Evolutionary conservation across 2,113 vertebrate genomes (phyloP).

Genomic region (Ia io): DNA sequence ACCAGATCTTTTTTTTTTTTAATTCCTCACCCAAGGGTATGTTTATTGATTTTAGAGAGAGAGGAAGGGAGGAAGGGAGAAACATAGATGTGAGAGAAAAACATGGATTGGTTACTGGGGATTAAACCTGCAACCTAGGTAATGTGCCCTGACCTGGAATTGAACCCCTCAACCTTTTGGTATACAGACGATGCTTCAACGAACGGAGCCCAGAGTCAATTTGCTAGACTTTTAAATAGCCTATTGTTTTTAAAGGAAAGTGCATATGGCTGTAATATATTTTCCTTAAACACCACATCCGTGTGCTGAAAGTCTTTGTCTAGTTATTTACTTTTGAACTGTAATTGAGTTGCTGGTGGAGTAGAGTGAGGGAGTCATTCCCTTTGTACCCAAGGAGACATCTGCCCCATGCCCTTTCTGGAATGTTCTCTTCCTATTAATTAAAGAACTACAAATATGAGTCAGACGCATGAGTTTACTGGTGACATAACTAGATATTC

Average conservation of each 20-base stretch:
- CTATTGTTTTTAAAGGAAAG: not conserved
- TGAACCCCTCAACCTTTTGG: too few relatives aligned
- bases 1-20: too few relatives aligned
- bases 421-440: conserved; percentile 58
- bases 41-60: too few relatives aligned
- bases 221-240: not conserved
- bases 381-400: conserved; percentile 12
- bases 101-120: too few relatives aligned
- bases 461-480: conserved; percentile 13
- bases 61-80: too few relatives aligned
- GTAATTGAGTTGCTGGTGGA: not conserved
- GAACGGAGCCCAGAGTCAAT: not conserved
- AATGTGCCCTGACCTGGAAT: too few relatives aligned
- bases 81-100: too few relatives aligned
- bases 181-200: too few relatives aligned
- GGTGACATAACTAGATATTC: conserved; percentile 32
- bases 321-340: not conserved
- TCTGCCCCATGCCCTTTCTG: not conserved
- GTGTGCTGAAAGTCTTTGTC: not conserved
- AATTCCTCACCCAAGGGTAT: too few relatives aligned
- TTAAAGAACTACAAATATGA: conserved; percentile 55
- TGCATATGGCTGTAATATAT: not conserved
- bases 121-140: too few relatives aligned
- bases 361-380: not conserved
- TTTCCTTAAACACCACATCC: not conserved